These are phyloP conservation scores for Gallinago nigripennis DNA, from an alignment of 2,797 vertebrate species.

Conservation along the genomic window DNA sequence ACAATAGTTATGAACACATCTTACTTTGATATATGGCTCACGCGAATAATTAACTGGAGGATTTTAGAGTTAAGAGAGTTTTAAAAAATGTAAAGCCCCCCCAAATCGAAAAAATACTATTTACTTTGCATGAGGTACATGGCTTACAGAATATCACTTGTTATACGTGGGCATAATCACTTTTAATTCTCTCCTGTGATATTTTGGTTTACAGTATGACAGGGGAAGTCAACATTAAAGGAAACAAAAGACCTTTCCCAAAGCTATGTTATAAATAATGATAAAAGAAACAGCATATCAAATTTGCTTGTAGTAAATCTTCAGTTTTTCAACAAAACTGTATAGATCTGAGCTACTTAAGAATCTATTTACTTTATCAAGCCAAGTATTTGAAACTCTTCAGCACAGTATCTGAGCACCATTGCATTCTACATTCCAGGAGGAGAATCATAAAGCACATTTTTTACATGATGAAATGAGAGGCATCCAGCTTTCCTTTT, in stretches of 20 bases:
- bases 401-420: background rate
- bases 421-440: background rate
- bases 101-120: rapidly evolving
- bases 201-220: background rate
- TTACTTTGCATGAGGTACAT: background rate
- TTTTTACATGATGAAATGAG: constrained; percentile 6
- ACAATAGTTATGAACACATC: background rate
- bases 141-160: background rate
- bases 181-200: background rate
- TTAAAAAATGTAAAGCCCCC: background rate
- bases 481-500: background rate
- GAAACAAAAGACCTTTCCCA: background rate
- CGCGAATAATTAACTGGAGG: background rate
- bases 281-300: background rate
- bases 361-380: background rate
- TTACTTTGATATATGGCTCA: background rate
- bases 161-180: background rate
- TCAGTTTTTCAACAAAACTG: background rate
- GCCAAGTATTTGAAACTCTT: background rate
- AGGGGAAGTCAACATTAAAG: background rate
- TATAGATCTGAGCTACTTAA: background rate
- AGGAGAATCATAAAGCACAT: background rate
- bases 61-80: background rate
- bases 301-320: background rate
- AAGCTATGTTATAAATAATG: background rate